These are phyloP conservation scores for Araneus ventricosus DNA, from an alignment of 1,140 invertebrate species.

Conservation along the genomic window DNA sequence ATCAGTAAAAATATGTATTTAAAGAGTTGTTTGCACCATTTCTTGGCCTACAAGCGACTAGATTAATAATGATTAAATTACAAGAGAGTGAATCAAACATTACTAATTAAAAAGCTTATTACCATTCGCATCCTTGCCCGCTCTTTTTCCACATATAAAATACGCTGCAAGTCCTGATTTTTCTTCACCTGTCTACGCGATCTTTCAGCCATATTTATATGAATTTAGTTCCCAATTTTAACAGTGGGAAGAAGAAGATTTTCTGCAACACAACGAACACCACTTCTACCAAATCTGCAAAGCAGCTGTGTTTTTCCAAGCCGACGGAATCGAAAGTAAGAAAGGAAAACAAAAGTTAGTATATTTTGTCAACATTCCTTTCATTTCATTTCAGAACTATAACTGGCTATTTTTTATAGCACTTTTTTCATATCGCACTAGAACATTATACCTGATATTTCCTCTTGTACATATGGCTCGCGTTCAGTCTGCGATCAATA, in stretches of 20 bases:
- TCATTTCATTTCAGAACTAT: not conserved
- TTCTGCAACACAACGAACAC: not conserved
- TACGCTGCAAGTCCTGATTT: constrained; percentile 62
- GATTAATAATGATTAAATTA: not conserved
- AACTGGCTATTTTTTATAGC: too few species aligned
- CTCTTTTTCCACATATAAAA: constrained; percentile 65
- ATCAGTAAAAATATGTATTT: too few species aligned
- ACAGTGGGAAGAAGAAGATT: not conserved
- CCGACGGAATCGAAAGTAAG: not conserved
- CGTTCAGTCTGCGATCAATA: too few species aligned
- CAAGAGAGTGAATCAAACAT: too few species aligned
- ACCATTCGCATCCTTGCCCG: constrained; percentile 49
- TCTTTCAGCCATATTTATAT: constrained; percentile 65
- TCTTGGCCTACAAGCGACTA: too few species aligned
- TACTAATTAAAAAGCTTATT: not conserved
- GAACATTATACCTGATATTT: too few species aligned
- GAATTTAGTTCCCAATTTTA: not conserved
- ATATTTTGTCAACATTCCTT: not conserved
- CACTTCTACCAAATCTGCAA: not conserved
- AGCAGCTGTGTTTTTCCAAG: not conserved
- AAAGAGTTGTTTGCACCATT: too few species aligned
- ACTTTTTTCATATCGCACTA: too few species aligned
- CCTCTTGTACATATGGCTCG: too few species aligned
- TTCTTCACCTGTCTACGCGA: constrained; percentile 70
- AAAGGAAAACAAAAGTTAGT: not conserved